A percentile compares a stretch with the other conserved stretches of the same genome.
Conservation (phyloP, 1,140 invertebrate species). For the Diploscapter pachys region DNA sequence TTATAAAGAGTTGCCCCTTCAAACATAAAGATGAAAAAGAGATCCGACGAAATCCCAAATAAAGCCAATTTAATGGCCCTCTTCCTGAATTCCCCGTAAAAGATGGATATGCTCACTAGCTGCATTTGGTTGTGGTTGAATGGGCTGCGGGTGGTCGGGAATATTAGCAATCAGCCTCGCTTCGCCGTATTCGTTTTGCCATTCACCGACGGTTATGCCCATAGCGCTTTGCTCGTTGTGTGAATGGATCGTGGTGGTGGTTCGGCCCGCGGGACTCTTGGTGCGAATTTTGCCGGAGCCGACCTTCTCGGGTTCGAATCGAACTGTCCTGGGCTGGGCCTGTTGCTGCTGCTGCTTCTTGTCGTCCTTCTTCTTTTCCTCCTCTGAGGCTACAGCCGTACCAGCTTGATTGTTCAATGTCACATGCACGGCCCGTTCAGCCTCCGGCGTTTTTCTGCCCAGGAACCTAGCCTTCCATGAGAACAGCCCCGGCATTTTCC, state of each 20-base stretch:
- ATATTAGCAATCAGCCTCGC: slow-evolving; percentile 17
- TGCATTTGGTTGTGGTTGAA: slow-evolving; percentile 1
- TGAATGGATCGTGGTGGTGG: slow-evolving; percentile 4
- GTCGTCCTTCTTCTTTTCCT: background rate
- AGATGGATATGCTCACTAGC: slow-evolving; percentile 2
- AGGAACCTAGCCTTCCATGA: slow-evolving; percentile 20
- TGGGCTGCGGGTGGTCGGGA: background rate
- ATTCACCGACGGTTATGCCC: slow-evolving; percentile 5
- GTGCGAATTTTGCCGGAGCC: slow-evolving; percentile 21
- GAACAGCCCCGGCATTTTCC: background rate
- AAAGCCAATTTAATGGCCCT: background rate
- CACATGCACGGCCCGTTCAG: slow-evolving; percentile 33
- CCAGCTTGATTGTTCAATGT: too few species aligned
- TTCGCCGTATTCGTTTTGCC: slow-evolving; percentile 21
- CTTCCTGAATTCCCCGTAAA: background rate
- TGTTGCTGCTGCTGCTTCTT: background rate
- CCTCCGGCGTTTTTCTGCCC: slow-evolving; percentile 36
- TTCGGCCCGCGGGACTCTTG: background rate
- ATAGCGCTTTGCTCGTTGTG: slow-evolving; percentile 1
- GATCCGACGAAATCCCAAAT: background rate
- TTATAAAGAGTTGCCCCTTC: background rate
- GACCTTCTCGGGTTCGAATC: slow-evolving; percentile 24
- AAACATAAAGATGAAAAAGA: background rate
- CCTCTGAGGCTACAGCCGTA: too few species aligned
- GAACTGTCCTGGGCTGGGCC: slow-evolving; percentile 9